Conservation (phyloP, 2,797 vertebrate species). For the Eospalax fontanierii region DNA sequence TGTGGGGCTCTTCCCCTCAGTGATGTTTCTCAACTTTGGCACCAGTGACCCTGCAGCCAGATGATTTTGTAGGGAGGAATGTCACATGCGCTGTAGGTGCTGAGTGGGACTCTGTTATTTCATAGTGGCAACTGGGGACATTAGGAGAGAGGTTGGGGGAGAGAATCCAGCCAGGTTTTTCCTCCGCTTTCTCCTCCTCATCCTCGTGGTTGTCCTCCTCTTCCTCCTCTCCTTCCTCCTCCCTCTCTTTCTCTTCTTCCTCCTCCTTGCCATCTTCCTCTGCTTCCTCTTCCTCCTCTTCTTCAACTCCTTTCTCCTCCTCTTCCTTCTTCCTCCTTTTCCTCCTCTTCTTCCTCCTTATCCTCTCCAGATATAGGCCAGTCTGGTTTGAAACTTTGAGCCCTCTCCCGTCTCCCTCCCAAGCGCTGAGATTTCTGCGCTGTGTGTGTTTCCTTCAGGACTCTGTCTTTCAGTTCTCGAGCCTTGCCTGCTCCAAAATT, state of each 20-base stretch:
- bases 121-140: background rate
- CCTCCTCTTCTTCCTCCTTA: background rate
- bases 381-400: background rate
- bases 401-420: background rate
- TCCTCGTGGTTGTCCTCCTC: background rate
- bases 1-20: background rate
- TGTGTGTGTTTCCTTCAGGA: background rate
- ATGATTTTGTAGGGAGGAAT: background rate
- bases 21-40: background rate
- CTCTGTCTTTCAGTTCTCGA: background rate
- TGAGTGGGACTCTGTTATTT: background rate
- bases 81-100: background rate
- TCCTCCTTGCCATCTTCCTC: no score
- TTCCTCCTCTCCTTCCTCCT: no score
- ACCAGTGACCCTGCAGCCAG: rapidly evolving
- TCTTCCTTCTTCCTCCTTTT: no score
- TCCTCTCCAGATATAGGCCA: background rate
- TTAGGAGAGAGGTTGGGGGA: background rate
- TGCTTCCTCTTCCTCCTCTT: no score
- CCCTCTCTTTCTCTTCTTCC: no score
- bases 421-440: no score
- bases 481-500: background rate
- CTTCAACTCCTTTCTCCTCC: background rate
- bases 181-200: no score
- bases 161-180: rapidly evolving